These are phyloP conservation scores for Ibidorhyncha struthersii DNA, from an alignment of 2,113 vertebrate genomes.

Conservation along the genomic window DNA sequence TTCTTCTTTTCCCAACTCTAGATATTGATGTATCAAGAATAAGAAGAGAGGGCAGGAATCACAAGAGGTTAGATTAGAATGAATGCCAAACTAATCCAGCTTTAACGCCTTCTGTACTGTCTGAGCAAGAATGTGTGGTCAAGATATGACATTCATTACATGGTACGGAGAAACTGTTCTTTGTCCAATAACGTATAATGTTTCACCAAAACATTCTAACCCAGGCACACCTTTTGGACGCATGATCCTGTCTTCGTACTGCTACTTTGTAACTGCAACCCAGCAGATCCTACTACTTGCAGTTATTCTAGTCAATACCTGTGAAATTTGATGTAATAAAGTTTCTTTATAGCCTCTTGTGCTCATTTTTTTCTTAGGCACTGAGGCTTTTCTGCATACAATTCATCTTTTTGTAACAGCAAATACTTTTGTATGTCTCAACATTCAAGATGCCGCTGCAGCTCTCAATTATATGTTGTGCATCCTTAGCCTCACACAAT, in stretches of 20 bases:
- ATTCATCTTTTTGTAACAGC: neutral
- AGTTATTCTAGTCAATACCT: neutral
- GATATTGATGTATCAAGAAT: neutral
- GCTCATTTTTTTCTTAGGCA: neutral
- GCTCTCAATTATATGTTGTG: neutral
- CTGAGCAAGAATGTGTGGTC: neutral
- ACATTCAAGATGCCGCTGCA: neutral
- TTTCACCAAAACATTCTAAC: neutral
- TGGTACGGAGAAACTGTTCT: neutral
- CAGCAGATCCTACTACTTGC: neutral
- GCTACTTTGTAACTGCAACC: neutral
- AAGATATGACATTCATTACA: neutral
- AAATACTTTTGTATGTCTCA: neutral
- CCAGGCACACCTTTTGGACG: neutral
- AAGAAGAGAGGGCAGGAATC: neutral
- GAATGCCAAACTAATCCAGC: neutral
- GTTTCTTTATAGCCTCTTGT: neutral
- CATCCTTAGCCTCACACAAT: neutral
- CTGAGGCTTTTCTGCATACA: neutral
- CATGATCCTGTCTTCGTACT: neutral
- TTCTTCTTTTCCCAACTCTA: neutral
- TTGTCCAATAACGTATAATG: neutral
- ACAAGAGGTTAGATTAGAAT: neutral
- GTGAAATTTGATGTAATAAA: neutral
- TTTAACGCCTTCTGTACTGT: neutral